Conservation (phyloP, 2,113 vertebrate species). For the Gavia stellata region DNA sequence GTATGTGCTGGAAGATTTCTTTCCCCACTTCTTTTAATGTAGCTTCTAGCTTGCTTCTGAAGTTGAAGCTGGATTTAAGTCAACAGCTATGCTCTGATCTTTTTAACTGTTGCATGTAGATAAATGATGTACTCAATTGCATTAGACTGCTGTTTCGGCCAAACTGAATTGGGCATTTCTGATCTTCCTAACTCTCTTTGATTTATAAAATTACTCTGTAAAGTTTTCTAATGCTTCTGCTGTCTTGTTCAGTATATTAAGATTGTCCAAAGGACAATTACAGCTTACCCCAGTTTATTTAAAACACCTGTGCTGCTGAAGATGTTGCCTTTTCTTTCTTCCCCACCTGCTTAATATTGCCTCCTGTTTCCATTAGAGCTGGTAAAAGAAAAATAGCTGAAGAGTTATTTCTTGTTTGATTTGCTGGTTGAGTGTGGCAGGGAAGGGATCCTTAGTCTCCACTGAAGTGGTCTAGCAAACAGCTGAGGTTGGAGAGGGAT, state of each 20-base stretch:
- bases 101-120: background rate
- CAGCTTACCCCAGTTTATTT: background rate
- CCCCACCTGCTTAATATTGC: background rate
- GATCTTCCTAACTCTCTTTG: background rate
- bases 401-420: background rate
- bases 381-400: background rate
- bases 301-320: background rate
- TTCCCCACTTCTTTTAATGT: background rate
- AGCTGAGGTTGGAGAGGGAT: background rate
- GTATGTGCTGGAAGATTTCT: background rate
- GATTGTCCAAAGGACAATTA: background rate
- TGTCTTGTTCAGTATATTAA: background rate
- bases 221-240: background rate
- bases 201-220: background rate
- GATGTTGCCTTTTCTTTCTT: background rate
- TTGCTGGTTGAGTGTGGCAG: background rate
- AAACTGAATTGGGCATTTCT: background rate
- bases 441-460: background rate
- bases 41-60: background rate
- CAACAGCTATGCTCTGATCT: background rate
- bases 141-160: background rate
- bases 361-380: background rate
- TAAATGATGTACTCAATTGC: background rate
- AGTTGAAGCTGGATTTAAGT: background rate
- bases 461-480: background rate